Percentiles rank a stretch among this genome's conserved stretches.
phyloP scores from a whole-genome alignment of 2,797 vertebrate genomes.

The Trachurus trachurus region DNA sequence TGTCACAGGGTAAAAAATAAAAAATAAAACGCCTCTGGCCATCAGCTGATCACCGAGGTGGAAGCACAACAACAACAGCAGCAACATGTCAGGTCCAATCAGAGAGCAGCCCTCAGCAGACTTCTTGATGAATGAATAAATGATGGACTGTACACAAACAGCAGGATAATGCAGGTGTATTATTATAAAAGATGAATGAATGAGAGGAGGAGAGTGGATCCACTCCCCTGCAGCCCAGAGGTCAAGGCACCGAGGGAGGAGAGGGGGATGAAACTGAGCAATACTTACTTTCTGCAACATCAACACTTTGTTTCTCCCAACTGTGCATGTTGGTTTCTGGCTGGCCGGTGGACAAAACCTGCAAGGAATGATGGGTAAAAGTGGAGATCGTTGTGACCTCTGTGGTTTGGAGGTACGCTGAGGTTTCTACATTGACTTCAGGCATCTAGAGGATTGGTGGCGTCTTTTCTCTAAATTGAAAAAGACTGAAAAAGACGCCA shows the following conservation, averaged over 20 bases:
- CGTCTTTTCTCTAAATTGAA: too few species aligned
- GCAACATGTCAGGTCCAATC: neutral
- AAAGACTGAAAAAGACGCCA: too few species aligned
- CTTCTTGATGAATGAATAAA: neutral
- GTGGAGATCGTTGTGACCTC: neutral
- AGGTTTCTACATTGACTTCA: neutral
- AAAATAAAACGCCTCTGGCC: neutral
- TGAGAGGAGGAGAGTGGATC: neutral
- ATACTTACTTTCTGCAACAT: neutral
- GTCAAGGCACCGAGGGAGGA: neutral
- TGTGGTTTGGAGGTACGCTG: neutral
- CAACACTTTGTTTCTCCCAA: neutral
- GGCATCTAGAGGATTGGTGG: too few species aligned
- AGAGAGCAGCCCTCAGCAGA: neutral
- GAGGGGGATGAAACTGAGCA: neutral
- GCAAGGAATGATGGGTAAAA: neutral
- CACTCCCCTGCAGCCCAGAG: neutral
- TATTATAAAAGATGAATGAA: constrained; percentile 11
- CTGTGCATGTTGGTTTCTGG: neutral
- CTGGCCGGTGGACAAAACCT: too few species aligned
- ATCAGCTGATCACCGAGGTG: neutral
- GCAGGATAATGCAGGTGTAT: neutral
- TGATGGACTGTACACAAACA: constrained; percentile 2
- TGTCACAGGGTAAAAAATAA: neutral
- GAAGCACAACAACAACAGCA: neutral